phyloP scores from a whole-genome alignment of 37 sponge, comb jelly and placozoan species.

The Chondrosia reniformis region DNA sequence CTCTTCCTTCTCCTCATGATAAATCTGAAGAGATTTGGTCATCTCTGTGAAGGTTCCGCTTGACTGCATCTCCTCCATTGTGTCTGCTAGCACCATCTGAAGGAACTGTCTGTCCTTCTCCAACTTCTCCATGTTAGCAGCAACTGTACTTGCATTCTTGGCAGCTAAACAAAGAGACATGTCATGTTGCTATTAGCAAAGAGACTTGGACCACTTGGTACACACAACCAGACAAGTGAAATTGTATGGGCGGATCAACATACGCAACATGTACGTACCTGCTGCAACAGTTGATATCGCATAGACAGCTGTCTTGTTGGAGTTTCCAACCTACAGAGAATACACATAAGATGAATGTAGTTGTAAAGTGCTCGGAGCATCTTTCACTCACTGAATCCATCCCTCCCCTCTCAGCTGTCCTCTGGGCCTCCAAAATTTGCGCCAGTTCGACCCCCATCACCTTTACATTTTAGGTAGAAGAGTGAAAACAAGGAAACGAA shows the following conservation, averaged over 20 bases:
- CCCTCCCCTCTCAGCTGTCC: slow-evolving; percentile 18
- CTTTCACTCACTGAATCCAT: not conserved
- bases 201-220: not conserved
- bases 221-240: no score
- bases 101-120: slow-evolving; percentile 48
- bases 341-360: not conserved
- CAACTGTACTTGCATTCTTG: slow-evolving; percentile 32
- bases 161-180: slow-evolving; percentile 52
- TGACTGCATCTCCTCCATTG: slow-evolving; percentile 34
- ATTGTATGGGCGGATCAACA: not conserved
- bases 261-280: not conserved
- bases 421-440: slow-evolving; percentile 73
- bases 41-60: slow-evolving; percentile 55
- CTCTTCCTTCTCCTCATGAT: slow-evolving; percentile 39
- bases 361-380: not conserved
- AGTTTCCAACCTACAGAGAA: not conserved
- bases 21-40: slow-evolving; percentile 7
- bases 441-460: slow-evolving; percentile 69
- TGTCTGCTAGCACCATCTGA: slow-evolving; percentile 36
- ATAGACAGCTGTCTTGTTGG: not conserved
- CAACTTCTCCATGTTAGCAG: slow-evolving; percentile 63
- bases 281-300: not conserved
- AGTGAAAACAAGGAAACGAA: not conserved
- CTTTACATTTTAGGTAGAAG: slow-evolving; percentile 20
- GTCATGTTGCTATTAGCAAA: no score